These are phyloP conservation scores for Semotilus atromaculatus DNA, from an alignment of 2,797 vertebrate species.

Conservation along the genomic window DNA sequence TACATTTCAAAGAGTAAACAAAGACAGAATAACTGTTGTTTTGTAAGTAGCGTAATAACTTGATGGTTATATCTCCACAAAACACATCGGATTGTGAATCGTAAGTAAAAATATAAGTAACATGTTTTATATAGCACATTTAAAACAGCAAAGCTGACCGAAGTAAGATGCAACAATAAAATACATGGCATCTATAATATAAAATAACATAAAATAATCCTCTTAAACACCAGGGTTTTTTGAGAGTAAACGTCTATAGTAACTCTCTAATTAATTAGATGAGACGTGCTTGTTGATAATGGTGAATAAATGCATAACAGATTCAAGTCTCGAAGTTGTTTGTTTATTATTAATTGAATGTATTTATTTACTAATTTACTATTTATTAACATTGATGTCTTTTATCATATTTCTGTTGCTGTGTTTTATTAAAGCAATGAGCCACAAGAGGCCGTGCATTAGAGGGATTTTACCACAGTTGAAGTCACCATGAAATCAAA, in stretches of 20 bases:
- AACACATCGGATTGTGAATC: neutral
- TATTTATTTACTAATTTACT: neutral
- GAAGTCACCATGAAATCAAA: neutral
- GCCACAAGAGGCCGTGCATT: neutral
- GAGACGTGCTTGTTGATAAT: neutral
- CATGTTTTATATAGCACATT: neutral
- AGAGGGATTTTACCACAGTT: too few species aligned
- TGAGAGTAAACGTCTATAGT: neutral
- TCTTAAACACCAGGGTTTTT: neutral
- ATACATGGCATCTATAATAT: neutral
- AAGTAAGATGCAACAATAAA: neutral
- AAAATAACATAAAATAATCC: neutral
- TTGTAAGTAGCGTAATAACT: neutral
- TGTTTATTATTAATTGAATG: neutral
- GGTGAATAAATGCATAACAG: neutral
- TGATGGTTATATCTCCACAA: neutral
- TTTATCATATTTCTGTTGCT: neutral
- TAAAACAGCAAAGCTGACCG: neutral
- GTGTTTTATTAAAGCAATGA: neutral
- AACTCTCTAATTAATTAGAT: neutral
- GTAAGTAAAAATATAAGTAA: neutral
- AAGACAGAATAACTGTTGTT: neutral
- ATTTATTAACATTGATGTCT: neutral
- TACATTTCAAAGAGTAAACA: conserved; percentile 1
- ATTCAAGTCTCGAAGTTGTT: neutral